Base-by-base conservation (phyloP, 92 coral and sea anemone species). In the Muricea muricata region DNA sequence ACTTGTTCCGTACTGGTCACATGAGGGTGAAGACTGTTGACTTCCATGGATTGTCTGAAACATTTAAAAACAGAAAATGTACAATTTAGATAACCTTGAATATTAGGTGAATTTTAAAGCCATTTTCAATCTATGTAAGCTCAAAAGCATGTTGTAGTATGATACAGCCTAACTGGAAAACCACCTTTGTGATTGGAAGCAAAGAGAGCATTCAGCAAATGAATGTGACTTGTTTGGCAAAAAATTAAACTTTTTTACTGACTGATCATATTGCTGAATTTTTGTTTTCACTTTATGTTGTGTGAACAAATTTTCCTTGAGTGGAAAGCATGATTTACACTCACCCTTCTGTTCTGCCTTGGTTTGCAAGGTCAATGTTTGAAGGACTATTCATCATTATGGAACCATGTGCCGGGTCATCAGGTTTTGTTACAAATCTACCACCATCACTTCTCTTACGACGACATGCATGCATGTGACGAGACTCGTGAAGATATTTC, bases 401-500 rank as follows among this genome's bases (percentile, higher is more conserved):
- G 4, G 83, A 28, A 29, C 18, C n/a, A 35, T 39, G 2, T 1
- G 37, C 5, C 11, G 48, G 76, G 15, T 60, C 86, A 5, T 57
- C 88, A 32, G 93, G 88, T 88, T 96, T 96, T 11, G 99, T 96
- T 61, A 96, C 98, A 89, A 96, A 96, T 66, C 99, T 55, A 7
- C 99, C 99, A 10, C 99, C 99, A 66, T 91, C 94, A 88, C 99
- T 97, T 54, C 99, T 84, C 80, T 93, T 87, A 41, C 99, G 86
- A 69, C 99, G 89, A 70, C 99, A 97, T 45, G 99, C 99, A 83
- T 97, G 99, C 87, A 91, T 97, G 83, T 97, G 99, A 24, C 99
- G 90, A 20, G 99, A 97, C 87, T 97, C 99, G 15, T 97, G 99
- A n/a, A 97, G 97, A 55, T 97, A 97, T 92, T 97, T 97, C 99